Base-by-base conservation (phyloP, 2,888 invertebrate species). In the Ectemnius cavifrons region DNA sequence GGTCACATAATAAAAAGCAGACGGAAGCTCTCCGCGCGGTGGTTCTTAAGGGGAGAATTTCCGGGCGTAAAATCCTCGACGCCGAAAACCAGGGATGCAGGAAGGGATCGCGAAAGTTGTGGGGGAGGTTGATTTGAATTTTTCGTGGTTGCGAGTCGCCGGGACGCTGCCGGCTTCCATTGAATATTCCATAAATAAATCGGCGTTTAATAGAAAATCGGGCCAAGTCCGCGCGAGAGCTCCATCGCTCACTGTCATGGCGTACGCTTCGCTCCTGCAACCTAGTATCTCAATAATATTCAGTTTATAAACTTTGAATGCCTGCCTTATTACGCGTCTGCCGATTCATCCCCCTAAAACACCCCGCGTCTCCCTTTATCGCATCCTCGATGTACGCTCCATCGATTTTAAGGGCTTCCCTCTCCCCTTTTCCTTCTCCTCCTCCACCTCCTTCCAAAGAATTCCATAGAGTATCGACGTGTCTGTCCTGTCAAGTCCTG, bases 101-200 rank as follows among this genome's bases (percentile, higher is more conserved):
- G 23, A 78, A 67, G 67, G 71, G 72, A n/a, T n/a, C n/a, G n/a
- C 56, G 65, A 74, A 20, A 20, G 20, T 20, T 20, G 20, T 1
- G 20, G 20, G 20, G 20, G 20, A 20, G 20, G 82, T 79, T 85
- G 84, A 87, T 88, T 87, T 86, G 85, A 89, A 89, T 89, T 88
- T 87, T 84, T 69, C 82, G 80, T 77, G 74, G 73, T 71, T 76
- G 63, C 52, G 63, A 23, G 23, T 23, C 23, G 23, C 23, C 23
- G 23, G 3, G 28, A 63, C 60, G 62, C 58, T 28, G 37, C 37
- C 4, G 46, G 65, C 82, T 79, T 75, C 81, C 85, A 86, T 89
- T 85, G 86, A 88, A 90, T 90, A 90, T 89, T 89, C 88, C 89
- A 89, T 89, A 89, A 89, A 89, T 89, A 89, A 89, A 89, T 89